Base-by-base conservation (phyloP, 53 echinoderm and acorn worm genomes). In the Mesocentrotus franciscanus region DNA sequence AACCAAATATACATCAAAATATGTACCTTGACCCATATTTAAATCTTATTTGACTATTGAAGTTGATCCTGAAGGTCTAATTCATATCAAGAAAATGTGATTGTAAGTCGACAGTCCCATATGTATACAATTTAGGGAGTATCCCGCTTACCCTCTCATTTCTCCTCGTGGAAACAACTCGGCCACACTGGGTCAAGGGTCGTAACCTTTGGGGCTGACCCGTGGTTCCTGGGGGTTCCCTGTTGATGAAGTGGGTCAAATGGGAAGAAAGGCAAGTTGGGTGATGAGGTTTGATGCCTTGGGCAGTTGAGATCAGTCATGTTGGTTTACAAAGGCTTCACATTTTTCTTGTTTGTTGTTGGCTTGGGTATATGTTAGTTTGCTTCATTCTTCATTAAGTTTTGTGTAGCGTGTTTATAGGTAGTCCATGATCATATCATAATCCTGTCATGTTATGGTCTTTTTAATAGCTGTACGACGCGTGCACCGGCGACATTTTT, bases 201-300 rank as follows among this genome's bases (percentile, higher is more conserved):
- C 42, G 8, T 5, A 4, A 42, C 36, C 81, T 33, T 4, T 81
- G 33, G 39, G 1, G 36, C 10, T 81, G 81, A 81, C 81, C 81
- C 81, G 42, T 81, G 81, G 81, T 81, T 81, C 81, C 81, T 18
- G 81, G 81, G 81, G 81, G 81, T 81, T 81, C 81, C 42, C 9
- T 81, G 42, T 42, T 81, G 81, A 81, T 81, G 81, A 81, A 81
- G 81, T 81, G 81, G 42, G 81, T 81, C 81, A 81, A 42, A 81
- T 81, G 81, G 42, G 20, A 6, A 81, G 81, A 81, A 81, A 36
- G 42, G 81, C 81, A 81, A 81, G 81, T 81, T 42, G 22, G 36
- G 81, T 81, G 81, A 36, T 81, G 81, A 81, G 36, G 81, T 36
- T 81, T 81, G 81, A 81, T 81, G 81, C 81, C 81, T 81, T 81